Base-by-base conservation (phyloP, 2,888 invertebrate species). In the Cephonodes hylas region DNA sequence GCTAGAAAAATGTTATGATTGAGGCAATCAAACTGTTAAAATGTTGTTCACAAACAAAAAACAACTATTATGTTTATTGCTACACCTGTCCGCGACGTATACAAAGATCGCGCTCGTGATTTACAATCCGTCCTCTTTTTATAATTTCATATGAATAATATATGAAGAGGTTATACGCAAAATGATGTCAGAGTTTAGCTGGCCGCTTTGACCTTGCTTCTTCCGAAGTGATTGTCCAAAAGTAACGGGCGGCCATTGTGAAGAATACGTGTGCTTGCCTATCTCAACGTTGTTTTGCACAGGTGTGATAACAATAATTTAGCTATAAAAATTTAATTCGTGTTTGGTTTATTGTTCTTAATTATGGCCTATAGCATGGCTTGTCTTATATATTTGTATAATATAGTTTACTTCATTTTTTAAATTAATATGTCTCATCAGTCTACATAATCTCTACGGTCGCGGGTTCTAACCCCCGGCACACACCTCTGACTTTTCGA, bases 231-330 rank as follows among this genome's bases (percentile, higher is more conserved):
- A 53, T 53, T 53, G 53, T 53, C 53, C 53, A 31, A 27, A 53
- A 53, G 53, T 53, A 53, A 53, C 53, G 53, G 53, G 53, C 53
- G 53, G 31, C 31, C 5, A 53, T 53, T 53, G 53, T 53, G 31
- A 27, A 38, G 38, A 38, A 38, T 38, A 53, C 18, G 8, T 31
- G 15, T 4, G 27, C 8, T 27, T 22, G 5, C 44, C 13, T 31
- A 27, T 27, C 18, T 53, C 27, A 25, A n/a, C 25, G 46, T 23
- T 23, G n/a, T n/a, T 27, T 15, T 38, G 0, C n/a, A n/a, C n/a
- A n/a, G 13, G n/a, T 13, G 3, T 38, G 13, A 34, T 34, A n/a
- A n/a, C n/a, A n/a, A n/a, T n/a, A n/a, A n/a, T n/a, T n/a, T n/a
- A n/a, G n/a, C n/a, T n/a, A n/a, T n/a, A n/a, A n/a, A n/a, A n/a